Evolutionary conservation across 1,140 invertebrate genomes (phyloP).

Genomic region (Oncopeltus fasciatus): DNA sequence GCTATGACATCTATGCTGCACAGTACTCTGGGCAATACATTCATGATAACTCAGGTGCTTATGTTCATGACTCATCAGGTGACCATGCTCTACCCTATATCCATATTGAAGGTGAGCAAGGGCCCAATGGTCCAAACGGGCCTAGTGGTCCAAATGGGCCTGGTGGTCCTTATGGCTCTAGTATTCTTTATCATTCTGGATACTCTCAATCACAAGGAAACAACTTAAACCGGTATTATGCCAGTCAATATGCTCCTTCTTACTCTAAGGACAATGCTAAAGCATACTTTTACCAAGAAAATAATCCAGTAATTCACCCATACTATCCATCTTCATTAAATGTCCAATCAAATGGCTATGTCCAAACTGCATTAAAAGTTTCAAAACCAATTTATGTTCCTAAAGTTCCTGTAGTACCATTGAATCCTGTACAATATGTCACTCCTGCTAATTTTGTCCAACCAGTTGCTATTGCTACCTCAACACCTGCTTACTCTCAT

Average conservation of each 20-base stretch:
- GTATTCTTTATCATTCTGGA: neutral
- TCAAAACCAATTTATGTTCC: constrained; percentile 6
- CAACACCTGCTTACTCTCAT: constrained; percentile 14
- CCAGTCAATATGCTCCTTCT: neutral
- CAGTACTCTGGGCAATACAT: constrained; percentile 9
- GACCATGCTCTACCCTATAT: neutral
- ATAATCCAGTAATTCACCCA: neutral
- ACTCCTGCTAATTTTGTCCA: neutral
- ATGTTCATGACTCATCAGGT: constrained; percentile 11
- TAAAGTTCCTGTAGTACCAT: constrained; percentile 15
- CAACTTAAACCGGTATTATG: neutral
- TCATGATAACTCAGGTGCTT: constrained; percentile 17
- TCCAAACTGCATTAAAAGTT: neutral
- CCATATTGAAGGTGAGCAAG: neutral
- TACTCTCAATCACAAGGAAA: too few relatives aligned
- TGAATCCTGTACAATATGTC: constrained; percentile 19
- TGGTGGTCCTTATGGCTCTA: neutral
- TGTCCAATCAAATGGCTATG: neutral
- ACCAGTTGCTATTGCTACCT: constrained; percentile 11
- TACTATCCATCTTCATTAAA: neutral
- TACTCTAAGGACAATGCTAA: neutral
- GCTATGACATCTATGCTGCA: neutral
- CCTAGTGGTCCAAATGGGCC: neutral
- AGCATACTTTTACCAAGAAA: neutral
- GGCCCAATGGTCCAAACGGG: neutral